Conservation (phyloP, 2,888 invertebrate genomes). For the Meiosimyza decipiens region DNA sequence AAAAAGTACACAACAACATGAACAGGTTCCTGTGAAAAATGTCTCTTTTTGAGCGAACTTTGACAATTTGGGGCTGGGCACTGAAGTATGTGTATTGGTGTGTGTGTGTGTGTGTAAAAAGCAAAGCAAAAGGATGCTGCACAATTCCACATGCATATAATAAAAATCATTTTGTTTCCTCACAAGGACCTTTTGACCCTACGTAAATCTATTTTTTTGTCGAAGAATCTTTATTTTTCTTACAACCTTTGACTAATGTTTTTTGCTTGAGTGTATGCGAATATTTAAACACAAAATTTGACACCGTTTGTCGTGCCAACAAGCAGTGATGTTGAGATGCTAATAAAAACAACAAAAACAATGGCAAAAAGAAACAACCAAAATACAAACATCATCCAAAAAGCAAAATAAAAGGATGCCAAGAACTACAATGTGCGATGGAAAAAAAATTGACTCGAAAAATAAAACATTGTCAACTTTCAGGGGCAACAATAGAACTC, state of each 20-base stretch:
- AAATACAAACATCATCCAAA: constrained; percentile 2
- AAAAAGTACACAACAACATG: no score
- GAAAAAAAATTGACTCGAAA: background rate
- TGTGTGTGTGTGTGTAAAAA: no score
- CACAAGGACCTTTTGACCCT: background rate
- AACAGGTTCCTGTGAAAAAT: no score
- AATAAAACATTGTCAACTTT: constrained; percentile 27
- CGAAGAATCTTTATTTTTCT: no score
- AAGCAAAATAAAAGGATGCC: background rate
- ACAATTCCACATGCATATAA: no score
- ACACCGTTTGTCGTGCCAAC: constrained; percentile 27
- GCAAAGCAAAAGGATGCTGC: no score
- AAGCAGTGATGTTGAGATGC: constrained; percentile 5
- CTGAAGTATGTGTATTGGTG: no score
- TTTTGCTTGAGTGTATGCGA: background rate
- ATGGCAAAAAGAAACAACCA: constrained; percentile 11
- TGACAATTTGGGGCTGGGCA: no score
- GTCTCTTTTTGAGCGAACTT: no score
- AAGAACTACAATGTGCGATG: background rate
- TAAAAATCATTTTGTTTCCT: background rate
- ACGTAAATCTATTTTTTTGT: no score
- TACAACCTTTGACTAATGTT: constrained; percentile 1
- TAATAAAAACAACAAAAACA: constrained; percentile 18
- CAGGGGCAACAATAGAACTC: constrained; percentile 28
- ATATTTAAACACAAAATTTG: constrained; percentile 9